These are phyloP conservation scores for Poeciliopsis turneri DNA, from an alignment of 2,797 vertebrate genomes.

Conservation along the genomic window DNA sequence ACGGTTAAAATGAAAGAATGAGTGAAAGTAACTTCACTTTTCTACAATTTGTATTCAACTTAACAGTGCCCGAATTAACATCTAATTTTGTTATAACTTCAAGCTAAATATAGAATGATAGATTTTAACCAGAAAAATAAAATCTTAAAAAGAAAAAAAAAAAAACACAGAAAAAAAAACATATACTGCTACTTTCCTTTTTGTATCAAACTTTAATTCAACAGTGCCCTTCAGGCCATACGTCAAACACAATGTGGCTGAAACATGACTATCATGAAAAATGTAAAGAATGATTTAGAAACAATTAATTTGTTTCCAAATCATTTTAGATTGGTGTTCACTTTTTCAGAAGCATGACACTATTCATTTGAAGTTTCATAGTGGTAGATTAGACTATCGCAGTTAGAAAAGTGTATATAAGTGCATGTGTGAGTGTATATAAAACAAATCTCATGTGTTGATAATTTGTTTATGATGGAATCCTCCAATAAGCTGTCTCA, in stretches of 20 bases:
- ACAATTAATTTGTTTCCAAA: not conserved
- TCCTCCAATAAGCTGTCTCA: constrained; percentile 39
- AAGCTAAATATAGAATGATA: no score
- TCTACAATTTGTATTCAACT: no score
- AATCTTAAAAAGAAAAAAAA: not conserved
- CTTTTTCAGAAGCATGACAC: no score
- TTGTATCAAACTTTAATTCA: not conserved
- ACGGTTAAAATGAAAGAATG: no score
- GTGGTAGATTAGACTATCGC: not conserved
- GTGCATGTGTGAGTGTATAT: no score
- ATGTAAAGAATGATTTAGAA: not conserved
- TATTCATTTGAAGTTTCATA: not conserved
- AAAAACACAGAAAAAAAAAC: no score
- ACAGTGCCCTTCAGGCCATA: not conserved
- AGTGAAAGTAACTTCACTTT: no score
- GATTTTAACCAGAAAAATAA: not conserved
- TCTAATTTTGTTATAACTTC: no score
- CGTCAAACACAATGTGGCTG: not conserved
- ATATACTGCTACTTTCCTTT: not conserved
- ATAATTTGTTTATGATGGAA: constrained; percentile 23
- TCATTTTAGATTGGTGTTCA: no score
- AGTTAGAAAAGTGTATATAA: not conserved
- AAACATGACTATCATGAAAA: not conserved
- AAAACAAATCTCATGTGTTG: not conserved
- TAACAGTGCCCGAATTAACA: no score